A percentile compares a stretch with the other conserved stretches of the same genome.
Evolutionary conservation across 30 jellyfish, hydroid and myxozoan genomes (phyloP).

Genomic region (Clytia hemisphaerica): DNA sequence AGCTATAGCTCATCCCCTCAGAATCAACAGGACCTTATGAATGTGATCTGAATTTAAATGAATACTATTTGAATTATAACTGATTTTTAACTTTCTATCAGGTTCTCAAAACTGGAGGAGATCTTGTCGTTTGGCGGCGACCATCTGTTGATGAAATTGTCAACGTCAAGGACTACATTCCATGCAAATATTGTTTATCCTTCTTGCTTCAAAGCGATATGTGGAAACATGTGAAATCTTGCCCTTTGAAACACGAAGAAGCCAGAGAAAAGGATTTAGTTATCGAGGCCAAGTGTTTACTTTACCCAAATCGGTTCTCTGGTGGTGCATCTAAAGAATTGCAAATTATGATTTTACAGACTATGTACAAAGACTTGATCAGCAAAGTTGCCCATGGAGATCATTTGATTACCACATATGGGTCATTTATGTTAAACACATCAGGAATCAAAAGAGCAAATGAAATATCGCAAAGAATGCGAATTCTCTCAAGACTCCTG

Average conservation of each 20-base stretch:
- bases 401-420: slow-evolving; percentile 3
- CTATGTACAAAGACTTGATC: slow-evolving; percentile 2
- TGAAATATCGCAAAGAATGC: slow-evolving; percentile 14
- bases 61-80: too few relatives aligned
- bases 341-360: background rate
- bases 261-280: background rate
- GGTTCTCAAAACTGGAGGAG: slow-evolving; percentile 14
- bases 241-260: background rate
- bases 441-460: background rate
- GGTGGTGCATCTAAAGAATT: background rate
- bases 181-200: slow-evolving; percentile 8
- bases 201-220: background rate
- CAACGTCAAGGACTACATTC: background rate
- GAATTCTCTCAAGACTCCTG: slow-evolving; percentile 31
- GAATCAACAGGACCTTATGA: too few relatives aligned
- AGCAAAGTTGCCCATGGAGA: background rate
- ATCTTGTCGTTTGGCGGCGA: slow-evolving; percentile 8
- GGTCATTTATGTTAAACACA: slow-evolving; percentile 3
- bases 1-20: too few relatives aligned
- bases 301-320: background rate
- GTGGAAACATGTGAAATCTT: slow-evolving; percentile 4
- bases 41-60: too few relatives aligned
- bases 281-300: background rate
- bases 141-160: background rate
- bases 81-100: too few relatives aligned